These are phyloP conservation scores for Seriola rivoliana DNA, from an alignment of 2,113 vertebrate species.

Conservation along the genomic window DNA sequence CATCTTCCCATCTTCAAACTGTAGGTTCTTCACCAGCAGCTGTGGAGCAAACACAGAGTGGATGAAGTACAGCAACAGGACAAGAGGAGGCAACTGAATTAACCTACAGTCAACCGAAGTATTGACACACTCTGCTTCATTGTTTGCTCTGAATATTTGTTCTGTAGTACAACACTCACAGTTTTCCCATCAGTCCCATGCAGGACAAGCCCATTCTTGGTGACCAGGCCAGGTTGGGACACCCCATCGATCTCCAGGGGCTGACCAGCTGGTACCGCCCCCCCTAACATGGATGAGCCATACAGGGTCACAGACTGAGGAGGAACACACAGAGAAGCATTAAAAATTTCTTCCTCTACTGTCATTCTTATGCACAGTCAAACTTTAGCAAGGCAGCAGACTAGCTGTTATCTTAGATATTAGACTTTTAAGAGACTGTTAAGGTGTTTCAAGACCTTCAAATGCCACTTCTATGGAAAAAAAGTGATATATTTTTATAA, in stretches of 20 bases:
- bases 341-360: neutral
- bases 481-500: neutral
- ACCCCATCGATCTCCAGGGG: slow-evolving; percentile 88
- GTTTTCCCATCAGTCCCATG: slow-evolving; percentile 91
- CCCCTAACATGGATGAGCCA: slow-evolving; percentile 87
- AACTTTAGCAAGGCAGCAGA: neutral
- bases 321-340: slow-evolving; percentile 15
- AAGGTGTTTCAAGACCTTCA: neutral
- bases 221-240: slow-evolving; percentile 86
- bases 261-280: slow-evolving; percentile 84
- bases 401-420: neutral
- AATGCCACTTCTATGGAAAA: neutral
- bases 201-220: slow-evolving; percentile 90
- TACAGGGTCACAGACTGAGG: slow-evolving; percentile 90
- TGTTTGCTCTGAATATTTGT: slow-evolving; percentile 26
- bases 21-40: slow-evolving; percentile 89
- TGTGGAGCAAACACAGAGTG: slow-evolving; percentile 48
- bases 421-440: neutral
- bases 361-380: neutral
- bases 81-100: neutral
- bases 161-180: slow-evolving; percentile 76
- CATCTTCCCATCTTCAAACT: slow-evolving; percentile 92
- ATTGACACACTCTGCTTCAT: neutral
- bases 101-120: neutral
- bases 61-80: neutral